Percentiles rank a stretch among this genome's conserved stretches.
phyloP scores from a whole-genome alignment of 2,888 invertebrate genomes.

The Dynastes maya region DNA sequence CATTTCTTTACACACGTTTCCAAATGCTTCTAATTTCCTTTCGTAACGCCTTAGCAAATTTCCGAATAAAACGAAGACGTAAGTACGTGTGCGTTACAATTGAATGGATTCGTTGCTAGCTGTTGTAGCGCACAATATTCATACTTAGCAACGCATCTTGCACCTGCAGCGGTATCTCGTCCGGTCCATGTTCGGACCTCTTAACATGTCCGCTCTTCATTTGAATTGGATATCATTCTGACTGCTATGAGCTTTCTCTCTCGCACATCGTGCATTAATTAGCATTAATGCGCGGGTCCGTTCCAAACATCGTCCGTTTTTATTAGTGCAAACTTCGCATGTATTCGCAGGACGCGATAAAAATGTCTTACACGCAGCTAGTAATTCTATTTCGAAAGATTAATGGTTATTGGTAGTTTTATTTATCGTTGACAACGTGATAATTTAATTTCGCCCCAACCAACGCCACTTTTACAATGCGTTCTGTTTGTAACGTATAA shows the following conservation, averaged over 20 bases:
- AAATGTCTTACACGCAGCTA: conserved; percentile 51
- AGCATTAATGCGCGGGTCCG: conserved; percentile 51
- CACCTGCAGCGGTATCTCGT: conserved; percentile 42
- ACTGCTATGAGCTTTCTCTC: conserved; percentile 9
- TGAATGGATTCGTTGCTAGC: background rate
- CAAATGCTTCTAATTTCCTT: no score
- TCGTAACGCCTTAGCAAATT: no score
- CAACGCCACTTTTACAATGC: conserved; percentile 45
- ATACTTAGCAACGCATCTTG: conserved; percentile 16
- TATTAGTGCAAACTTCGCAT: conserved; percentile 48
- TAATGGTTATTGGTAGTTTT: conserved; percentile 51
- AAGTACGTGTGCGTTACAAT: background rate
- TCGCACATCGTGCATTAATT: conserved; percentile 48
- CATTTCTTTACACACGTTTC: no score
- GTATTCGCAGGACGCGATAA: conserved; percentile 44
- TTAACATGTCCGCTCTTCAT: conserved; percentile 52
- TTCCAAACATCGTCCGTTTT: conserved; percentile 40
- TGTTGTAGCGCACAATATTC: conserved; percentile 10
- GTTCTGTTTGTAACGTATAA: conserved; percentile 32
- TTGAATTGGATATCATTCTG: conserved; percentile 55
- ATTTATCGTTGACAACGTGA: conserved; percentile 53
- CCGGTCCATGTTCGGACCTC: conserved; percentile 45
- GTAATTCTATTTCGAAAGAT: conserved; percentile 52
- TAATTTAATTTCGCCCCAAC: conserved; percentile 50
- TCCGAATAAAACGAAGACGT: background rate